A percentile compares a stretch with the other conserved stretches of the same genome.
These are phyloP conservation scores for Meloidogyne exigua DNA, from an alignment of 1,140 invertebrate species.

Conservation along the genomic window DNA sequence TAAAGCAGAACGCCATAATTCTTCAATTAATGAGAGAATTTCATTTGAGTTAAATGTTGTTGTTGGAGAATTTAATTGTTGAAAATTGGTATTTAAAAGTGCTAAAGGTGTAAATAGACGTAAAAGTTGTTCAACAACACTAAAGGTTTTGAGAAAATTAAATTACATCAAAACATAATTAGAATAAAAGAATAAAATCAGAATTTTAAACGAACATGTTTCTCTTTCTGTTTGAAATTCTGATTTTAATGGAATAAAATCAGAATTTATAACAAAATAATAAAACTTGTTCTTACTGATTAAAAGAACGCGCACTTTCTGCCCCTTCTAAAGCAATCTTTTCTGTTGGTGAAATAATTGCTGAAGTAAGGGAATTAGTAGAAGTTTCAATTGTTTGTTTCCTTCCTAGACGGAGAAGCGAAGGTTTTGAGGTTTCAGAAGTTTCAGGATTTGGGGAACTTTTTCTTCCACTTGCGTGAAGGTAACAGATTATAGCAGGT, in stretches of 20 bases:
- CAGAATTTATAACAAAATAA: too few species aligned
- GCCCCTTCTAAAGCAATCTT: conserved; percentile 17
- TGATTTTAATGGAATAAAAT: too few species aligned
- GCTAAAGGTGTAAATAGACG: conserved; percentile 16
- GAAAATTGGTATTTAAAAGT: neutral
- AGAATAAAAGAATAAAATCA: too few species aligned
- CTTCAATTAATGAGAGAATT: conserved; percentile 15
- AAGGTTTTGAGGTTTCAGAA: neutral
- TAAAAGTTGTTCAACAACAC: conserved; percentile 19
- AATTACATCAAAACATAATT: too few species aligned
- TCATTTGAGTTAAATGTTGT: neutral
- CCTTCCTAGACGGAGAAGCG: neutral
- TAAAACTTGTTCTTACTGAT: neutral
- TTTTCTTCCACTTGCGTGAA: conserved; percentile 15
- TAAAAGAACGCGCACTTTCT: conserved; percentile 22
- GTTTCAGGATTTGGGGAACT: neutral
- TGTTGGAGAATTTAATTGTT: neutral
- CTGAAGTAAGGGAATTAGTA: neutral
- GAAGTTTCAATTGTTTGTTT: neutral
- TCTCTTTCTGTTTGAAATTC: too few species aligned
- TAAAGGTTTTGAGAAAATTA: neutral
- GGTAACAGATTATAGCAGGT: conserved; percentile 17
- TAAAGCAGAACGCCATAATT: conserved; percentile 20
- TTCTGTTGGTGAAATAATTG: neutral
- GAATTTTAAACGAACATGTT: conserved; percentile 8